Conservation (phyloP, 2,113 vertebrate species). For the Oncorhynchus clarkii region DNA sequence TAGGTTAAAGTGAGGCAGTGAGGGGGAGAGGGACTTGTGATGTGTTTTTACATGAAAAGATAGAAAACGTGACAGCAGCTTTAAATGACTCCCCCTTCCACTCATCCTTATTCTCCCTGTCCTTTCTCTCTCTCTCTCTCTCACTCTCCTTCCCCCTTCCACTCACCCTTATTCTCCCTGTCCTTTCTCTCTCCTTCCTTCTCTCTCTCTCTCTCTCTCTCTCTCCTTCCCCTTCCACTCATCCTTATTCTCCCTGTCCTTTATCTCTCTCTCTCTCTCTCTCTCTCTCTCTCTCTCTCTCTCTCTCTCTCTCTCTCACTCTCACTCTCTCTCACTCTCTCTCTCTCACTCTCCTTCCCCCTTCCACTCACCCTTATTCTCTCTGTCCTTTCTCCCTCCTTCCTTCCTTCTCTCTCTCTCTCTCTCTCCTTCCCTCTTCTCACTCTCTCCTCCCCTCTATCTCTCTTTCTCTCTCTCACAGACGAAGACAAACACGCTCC, state of each 20-base stretch:
- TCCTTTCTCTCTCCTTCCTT: no score
- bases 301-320: no score
- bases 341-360: slow-evolving; percentile 2
- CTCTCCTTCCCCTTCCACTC: no score
- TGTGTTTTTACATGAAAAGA: slow-evolving; percentile 68
- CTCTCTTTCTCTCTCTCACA: slow-evolving; percentile 11
- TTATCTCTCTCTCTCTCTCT: no score
- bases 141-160: no score
- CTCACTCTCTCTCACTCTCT: no score
- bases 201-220: no score
- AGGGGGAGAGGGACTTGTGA: slow-evolving; percentile 53
- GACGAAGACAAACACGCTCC: not conserved
- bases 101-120: slow-evolving; percentile 22
- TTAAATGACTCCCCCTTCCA: slow-evolving; percentile 36
- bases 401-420: not conserved
- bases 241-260: no score
- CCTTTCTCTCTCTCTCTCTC: not conserved
- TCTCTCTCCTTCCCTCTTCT: no score
- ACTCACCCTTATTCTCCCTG: no score
- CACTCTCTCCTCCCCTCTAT: no score
- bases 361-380: not conserved
- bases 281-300: no score
- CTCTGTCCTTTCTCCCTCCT: not conserved
- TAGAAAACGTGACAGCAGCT: slow-evolving; percentile 63
- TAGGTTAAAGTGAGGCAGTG: slow-evolving; percentile 58